Evolutionary conservation across 2,113 vertebrate genomes (phyloP).

Genomic region (Anarrhichthys ocellatus): DNA sequence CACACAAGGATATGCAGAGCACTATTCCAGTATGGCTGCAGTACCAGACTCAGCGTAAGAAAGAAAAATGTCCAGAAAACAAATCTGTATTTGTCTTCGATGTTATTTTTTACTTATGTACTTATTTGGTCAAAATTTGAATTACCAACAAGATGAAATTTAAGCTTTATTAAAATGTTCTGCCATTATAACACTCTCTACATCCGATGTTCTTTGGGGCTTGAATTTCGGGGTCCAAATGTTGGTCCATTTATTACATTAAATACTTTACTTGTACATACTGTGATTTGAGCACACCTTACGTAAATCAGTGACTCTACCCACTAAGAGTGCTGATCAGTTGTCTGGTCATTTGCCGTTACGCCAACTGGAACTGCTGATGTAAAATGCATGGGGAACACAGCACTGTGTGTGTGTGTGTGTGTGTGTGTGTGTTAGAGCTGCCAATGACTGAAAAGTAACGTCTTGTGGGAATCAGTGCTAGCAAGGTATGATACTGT

Average conservation of each 20-base stretch:
- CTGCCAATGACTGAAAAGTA: neutral
- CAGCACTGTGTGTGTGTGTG: neutral
- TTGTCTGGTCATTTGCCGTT: neutral
- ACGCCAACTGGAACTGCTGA: neutral
- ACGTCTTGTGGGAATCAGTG: neutral
- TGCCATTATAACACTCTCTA: neutral
- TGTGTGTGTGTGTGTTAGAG: neutral
- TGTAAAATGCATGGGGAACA: neutral
- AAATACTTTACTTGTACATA: neutral
- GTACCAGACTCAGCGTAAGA: neutral
- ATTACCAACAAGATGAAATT: neutral
- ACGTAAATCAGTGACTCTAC: neutral
- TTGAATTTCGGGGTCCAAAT: neutral
- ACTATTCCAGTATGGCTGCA: neutral
- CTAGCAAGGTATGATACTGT: neutral
- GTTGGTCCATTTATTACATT: neutral
- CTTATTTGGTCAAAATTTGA: neutral
- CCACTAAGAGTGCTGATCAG: neutral
- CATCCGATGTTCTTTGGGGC: neutral
- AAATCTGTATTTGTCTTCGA: neutral
- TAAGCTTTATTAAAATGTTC: neutral
- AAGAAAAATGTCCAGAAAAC: neutral
- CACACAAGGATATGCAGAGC: constrained; percentile 7
- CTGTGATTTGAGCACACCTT: neutral
- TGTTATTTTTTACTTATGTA: neutral